phyloP scores from a whole-genome alignment of 1,140 invertebrate genomes.

The Hylaeus volcanicus region DNA sequence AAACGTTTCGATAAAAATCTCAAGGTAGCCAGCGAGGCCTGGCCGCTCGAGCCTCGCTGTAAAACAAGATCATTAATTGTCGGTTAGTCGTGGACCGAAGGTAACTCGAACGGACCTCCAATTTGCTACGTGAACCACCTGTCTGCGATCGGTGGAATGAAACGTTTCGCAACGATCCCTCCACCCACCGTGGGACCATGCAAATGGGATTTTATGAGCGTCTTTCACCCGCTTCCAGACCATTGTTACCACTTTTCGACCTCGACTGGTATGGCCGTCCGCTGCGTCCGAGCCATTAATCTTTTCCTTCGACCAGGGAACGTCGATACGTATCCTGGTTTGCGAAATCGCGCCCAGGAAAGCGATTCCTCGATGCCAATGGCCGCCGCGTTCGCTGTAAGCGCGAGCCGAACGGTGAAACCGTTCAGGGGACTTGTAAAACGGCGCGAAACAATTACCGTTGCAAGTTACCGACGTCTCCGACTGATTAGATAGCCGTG shows the following conservation, averaged over 20 bases:
- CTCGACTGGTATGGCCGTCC: conserved; percentile 3
- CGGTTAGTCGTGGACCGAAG: background rate
- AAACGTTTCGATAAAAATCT: conserved; percentile 46
- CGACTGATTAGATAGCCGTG: conserved; percentile 5
- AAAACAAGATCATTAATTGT: conserved; percentile 45
- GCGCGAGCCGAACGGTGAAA: background rate
- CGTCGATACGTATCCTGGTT: conserved; percentile 18
- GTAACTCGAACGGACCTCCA: conserved; percentile 23
- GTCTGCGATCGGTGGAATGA: conserved; percentile 29
- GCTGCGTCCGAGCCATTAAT: conserved; percentile 40
- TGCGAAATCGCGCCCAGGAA: conserved; percentile 7
- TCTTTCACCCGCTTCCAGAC: conserved; percentile 38
- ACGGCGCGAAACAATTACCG: conserved; percentile 22
- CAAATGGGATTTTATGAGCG: conserved; percentile 35
- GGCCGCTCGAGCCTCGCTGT: background rate
- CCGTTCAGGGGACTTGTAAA: background rate
- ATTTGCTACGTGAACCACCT: conserved; percentile 42
- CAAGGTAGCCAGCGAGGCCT: background rate
- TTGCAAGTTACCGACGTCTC: background rate
- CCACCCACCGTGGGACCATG: conserved; percentile 58
- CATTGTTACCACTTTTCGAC: conserved; percentile 25
- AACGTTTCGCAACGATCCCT: conserved; percentile 52
- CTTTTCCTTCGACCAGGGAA: background rate
- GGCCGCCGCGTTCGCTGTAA: background rate
- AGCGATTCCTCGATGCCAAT: background rate